phyloP scores from a whole-genome alignment of 2,797 vertebrate species.

The Neosilurus mollespiculum region DNA sequence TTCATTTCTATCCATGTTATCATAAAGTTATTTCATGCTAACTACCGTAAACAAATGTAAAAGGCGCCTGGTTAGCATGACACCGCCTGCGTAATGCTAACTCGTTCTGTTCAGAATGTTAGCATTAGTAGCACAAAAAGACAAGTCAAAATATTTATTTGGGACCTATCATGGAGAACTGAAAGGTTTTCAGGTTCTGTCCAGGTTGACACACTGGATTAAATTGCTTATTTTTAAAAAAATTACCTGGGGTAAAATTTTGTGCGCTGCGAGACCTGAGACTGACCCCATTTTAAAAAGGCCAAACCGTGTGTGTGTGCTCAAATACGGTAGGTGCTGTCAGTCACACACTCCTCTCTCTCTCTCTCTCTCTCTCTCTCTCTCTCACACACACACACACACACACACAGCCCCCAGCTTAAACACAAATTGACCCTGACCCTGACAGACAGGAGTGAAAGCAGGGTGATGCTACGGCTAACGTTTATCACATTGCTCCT shows the following conservation, averaged over 20 bases:
- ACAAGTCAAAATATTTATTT: background rate
- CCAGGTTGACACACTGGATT: background rate
- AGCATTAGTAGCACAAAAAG: background rate
- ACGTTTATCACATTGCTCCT: slow-evolving; percentile 30
- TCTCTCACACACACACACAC: slow-evolving; percentile 15
- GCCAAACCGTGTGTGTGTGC: slow-evolving; percentile 40
- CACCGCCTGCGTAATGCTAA: background rate
- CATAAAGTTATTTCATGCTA: background rate
- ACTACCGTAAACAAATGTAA: background rate
- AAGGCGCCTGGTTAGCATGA: background rate
- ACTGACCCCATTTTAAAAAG: slow-evolving; percentile 50
- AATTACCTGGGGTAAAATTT: background rate
- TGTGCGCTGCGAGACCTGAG: slow-evolving; percentile 1
- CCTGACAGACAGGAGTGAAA: slow-evolving; percentile 29
- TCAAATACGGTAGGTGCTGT: background rate
- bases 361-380: background rate
- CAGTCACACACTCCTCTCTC: slow-evolving; percentile 23
- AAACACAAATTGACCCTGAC: slow-evolving; percentile 16
- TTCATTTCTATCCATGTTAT: background rate
- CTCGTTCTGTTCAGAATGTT: background rate
- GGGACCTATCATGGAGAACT: background rate
- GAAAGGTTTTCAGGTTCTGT: background rate
- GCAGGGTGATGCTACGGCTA: slow-evolving; percentile 7
- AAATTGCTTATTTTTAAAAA: background rate
- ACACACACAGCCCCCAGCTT: background rate